A percentile compares a stretch with the other conserved stretches of the same genome.
phyloP scores from a whole-genome alignment of 1,140 invertebrate species.

The Mylabris phalerata region DNA sequence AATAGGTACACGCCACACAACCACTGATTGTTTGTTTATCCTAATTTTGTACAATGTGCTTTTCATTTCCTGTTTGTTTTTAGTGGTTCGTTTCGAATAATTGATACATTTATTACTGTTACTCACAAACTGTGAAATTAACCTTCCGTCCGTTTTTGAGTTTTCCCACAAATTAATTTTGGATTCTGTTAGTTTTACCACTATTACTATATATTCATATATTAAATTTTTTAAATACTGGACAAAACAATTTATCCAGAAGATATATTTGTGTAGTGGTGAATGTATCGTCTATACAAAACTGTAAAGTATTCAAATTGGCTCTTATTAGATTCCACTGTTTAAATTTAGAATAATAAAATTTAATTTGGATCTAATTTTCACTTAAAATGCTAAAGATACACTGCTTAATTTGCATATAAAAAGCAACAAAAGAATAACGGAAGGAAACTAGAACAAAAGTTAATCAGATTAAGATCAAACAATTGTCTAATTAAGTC shows the following conservation, averaged over 20 bases:
- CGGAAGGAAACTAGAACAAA: slow-evolving; percentile 23
- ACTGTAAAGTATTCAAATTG: slow-evolving; percentile 5
- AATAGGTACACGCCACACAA: too few relatives aligned
- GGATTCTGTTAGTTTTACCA: neutral
- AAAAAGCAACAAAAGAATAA: slow-evolving; percentile 22
- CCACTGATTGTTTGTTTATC: slow-evolving; percentile 15
- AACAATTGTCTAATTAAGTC: slow-evolving; percentile 34
- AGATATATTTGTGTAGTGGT: too few relatives aligned
- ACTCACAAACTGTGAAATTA: slow-evolving; percentile 33
- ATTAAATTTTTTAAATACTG: too few relatives aligned
- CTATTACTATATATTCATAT: too few relatives aligned
- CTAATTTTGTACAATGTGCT: slow-evolving; percentile 18
- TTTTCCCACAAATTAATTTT: slow-evolving; percentile 27
- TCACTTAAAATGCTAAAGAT: slow-evolving; percentile 28
- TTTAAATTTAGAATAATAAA: slow-evolving; percentile 15
- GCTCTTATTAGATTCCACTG: slow-evolving; percentile 7
- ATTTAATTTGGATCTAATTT: slow-evolving; percentile 18
- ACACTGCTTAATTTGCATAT: slow-evolving; percentile 25
- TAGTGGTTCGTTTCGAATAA: slow-evolving; percentile 25
- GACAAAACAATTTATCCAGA: too few relatives aligned
- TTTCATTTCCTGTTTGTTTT: slow-evolving; percentile 31
- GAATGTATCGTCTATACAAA: too few relatives aligned
- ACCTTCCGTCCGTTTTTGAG: slow-evolving; percentile 27
- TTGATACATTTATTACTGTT: slow-evolving; percentile 31
- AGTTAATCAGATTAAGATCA: slow-evolving; percentile 31